These are phyloP conservation scores for Dromius quadrimaculatus DNA, from an alignment of 2,888 invertebrate genomes.

Conservation along the genomic window DNA sequence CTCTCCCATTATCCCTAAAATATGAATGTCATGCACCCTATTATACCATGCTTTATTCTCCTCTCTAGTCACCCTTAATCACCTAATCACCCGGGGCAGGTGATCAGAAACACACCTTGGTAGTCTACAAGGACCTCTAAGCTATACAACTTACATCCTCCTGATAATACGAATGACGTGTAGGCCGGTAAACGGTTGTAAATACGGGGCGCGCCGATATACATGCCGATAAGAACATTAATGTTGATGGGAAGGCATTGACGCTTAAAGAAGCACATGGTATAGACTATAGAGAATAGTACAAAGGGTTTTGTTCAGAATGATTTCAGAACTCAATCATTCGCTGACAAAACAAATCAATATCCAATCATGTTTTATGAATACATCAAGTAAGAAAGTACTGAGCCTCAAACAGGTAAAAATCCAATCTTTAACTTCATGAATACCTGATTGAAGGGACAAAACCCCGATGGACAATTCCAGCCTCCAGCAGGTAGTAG, in stretches of 20 bases:
- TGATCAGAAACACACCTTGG: slow-evolving; percentile 7
- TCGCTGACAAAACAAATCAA: too few species aligned
- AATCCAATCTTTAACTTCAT: not conserved
- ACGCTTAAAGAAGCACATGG: not conserved
- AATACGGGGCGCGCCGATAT: slow-evolving; percentile 46
- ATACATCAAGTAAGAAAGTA: not conserved
- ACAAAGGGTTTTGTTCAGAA: too few species aligned
- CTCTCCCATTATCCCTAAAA: not conserved
- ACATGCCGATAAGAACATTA: slow-evolving; percentile 21
- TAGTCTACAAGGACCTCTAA: not conserved
- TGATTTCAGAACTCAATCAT: too few species aligned
- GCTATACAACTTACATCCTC: not conserved
- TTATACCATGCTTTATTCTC: slow-evolving; percentile 10
- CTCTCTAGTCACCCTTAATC: not conserved
- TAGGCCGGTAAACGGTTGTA: slow-evolving; percentile 49
- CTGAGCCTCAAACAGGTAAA: not conserved
- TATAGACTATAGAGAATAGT: too few species aligned
- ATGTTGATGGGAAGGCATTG: not conserved
- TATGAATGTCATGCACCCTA: slow-evolving; percentile 29
- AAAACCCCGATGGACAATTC: not conserved
- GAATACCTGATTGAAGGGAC: too few species aligned
- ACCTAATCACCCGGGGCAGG: slow-evolving; percentile 27
- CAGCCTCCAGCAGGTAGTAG: not conserved
- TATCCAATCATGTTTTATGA: too few species aligned
- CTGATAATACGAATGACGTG: slow-evolving; percentile 50